These are phyloP conservation scores for Zaprionus gabonicus DNA, from an alignment of 1,140 invertebrate species.

Conservation along the genomic window DNA sequence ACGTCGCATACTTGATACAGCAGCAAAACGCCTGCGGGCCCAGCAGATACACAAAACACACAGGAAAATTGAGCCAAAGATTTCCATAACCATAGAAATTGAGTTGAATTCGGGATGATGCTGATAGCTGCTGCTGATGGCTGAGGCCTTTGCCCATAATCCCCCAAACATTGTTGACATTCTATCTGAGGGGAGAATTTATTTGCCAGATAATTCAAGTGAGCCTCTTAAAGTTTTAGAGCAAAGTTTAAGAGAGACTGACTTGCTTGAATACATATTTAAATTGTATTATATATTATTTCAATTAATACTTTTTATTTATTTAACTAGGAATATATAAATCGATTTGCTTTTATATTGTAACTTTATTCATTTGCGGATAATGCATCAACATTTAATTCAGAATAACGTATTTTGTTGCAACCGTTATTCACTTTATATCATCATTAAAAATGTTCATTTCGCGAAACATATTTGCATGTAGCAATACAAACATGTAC, in stretches of 20 bases:
- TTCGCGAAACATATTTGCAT: neutral
- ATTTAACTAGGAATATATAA: neutral
- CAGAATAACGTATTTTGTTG: neutral
- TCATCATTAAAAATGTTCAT: slow-evolving; percentile 7
- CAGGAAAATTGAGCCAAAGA: slow-evolving; percentile 44
- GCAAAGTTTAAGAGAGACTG: too few species aligned
- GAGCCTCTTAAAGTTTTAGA: neutral
- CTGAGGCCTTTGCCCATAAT: neutral
- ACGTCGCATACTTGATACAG: slow-evolving; percentile 63
- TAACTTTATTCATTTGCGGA: neutral
- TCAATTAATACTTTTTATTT: neutral
- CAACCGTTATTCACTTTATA: neutral
- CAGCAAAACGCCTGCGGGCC: slow-evolving; percentile 19
- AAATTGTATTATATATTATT: neutral
- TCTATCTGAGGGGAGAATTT: neutral
- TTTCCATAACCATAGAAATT: slow-evolving; percentile 51
- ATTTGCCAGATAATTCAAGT: slow-evolving; percentile 3
- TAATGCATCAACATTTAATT: slow-evolving; percentile 2
- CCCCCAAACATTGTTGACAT: slow-evolving; percentile 1
- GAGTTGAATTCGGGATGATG: slow-evolving; percentile 4
- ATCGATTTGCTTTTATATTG: neutral
- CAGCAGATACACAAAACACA: slow-evolving; percentile 14
- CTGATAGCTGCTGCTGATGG: neutral
- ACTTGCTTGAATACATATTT: neutral
- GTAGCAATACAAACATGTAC: neutral